phyloP scores from a whole-genome alignment of 2,113 vertebrate species.

The Tachycineta bicolor region DNA sequence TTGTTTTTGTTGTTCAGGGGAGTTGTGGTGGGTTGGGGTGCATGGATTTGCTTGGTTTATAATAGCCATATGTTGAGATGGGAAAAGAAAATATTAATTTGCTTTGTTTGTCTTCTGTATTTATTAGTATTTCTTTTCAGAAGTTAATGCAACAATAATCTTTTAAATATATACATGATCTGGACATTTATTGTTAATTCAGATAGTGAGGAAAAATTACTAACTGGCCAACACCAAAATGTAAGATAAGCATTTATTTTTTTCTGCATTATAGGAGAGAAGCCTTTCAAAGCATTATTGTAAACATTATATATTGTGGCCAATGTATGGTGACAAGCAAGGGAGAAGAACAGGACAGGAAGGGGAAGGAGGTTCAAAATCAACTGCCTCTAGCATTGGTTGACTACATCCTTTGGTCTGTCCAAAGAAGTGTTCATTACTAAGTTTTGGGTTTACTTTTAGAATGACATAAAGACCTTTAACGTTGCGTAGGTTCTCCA shows the following conservation, averaged over 20 bases:
- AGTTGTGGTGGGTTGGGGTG: rapidly evolving
- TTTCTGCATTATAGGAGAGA: background rate
- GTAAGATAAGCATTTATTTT: background rate
- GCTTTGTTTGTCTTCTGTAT: background rate
- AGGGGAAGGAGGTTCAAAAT: background rate
- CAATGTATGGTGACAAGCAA: background rate
- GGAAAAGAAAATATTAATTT: background rate
- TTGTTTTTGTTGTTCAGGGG: background rate
- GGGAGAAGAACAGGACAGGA: background rate
- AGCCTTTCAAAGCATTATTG: background rate
- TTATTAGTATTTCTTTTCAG: background rate
- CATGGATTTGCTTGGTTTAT: rapidly evolving
- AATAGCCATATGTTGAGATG: background rate
- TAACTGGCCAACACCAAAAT: rapidly evolving
- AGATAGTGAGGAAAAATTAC: background rate
- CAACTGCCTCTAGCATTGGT: background rate
- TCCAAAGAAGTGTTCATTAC: background rate
- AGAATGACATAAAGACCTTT: background rate
- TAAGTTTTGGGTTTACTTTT: background rate
- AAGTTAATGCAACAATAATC: background rate
- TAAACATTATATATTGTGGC: background rate
- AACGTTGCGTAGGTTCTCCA: background rate
- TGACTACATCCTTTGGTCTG: background rate
- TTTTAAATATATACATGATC: background rate
- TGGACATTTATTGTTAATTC: background rate